Base-by-base conservation (phyloP, 2,888 invertebrate species). In the Nowickia ferox region DNA sequence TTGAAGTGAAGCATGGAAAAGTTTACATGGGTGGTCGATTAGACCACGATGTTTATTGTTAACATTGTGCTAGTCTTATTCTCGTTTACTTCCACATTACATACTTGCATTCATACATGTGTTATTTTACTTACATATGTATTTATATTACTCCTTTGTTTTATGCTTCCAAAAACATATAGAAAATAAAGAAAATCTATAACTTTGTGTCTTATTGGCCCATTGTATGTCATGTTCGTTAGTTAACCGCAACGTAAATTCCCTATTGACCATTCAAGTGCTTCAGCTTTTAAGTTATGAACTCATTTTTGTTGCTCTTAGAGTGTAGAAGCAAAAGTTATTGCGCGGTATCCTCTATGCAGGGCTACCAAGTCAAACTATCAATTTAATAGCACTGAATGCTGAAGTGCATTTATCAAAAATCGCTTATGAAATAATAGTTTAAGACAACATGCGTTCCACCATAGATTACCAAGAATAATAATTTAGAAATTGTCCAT, bases 371-470 rank as follows among this genome's bases (percentile, higher is more conserved):
- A 63, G 75, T 80, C 83, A 78, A 87, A 71, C 82, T 82, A 87
- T 88, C 87, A 87, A 87, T 87, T 88, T 87, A 87, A 87, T 87
- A 81, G 86, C 80, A 80, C 30, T 38, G 76, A 68, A 83, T 84
- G 66, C 65, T 87, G 88, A 87, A 88, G 88, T 88, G 87, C 87
- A 88, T 88, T 88, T 87, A 88, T 88, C 88, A 88, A 88, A 88
- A 88, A 88, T 87, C 84, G 86, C 77, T 85, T 87, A 88, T 87
- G 88, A 88, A 88, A 88, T 88, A 88, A 88, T 88, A 88, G 86
- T 87, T 87, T 80, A 82, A 72, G 83, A 86, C 86, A 86, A 83
- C 86, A 79, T 86, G 82, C 82, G 82, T 86, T 71, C 71, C 66
- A 57, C 71, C 66, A 57, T 66, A 76, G 79, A 61, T 76, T 79